These are phyloP conservation scores for Oncopeltus fasciatus DNA, from an alignment of 1,140 invertebrate species.

Conservation along the genomic window DNA sequence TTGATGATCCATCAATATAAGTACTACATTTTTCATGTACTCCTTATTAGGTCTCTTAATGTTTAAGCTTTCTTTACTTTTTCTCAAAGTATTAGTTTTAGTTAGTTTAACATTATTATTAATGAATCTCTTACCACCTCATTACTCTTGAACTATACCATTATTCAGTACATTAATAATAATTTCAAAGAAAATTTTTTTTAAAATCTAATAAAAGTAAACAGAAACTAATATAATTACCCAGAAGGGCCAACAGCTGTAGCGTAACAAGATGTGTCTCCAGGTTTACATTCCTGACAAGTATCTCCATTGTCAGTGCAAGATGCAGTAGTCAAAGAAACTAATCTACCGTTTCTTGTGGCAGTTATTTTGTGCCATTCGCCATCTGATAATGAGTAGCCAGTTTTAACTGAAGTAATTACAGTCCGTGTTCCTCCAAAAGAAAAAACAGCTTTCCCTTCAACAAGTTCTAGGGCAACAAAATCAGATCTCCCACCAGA, in stretches of 20 bases:
- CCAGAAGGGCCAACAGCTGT: constrained; percentile 71
- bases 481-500: constrained; percentile 81
- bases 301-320: constrained; percentile 72
- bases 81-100: too few species aligned
- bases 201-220: too few species aligned
- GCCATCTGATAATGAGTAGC: constrained; percentile 57
- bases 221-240: too few species aligned
- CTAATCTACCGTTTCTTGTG: constrained; percentile 70
- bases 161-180: too few species aligned
- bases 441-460: constrained; percentile 70
- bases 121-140: too few species aligned
- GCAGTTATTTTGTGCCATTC: constrained; percentile 84
- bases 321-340: constrained; percentile 63
- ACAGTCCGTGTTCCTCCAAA: constrained; percentile 76
- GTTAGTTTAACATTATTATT: too few species aligned
- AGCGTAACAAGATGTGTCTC: constrained; percentile 62
- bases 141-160: too few species aligned
- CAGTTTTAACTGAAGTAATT: constrained; percentile 60
- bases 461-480: constrained; percentile 73
- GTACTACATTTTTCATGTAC: too few species aligned
- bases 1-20: too few species aligned
- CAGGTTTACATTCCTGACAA: constrained; percentile 70
- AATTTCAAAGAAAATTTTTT: too few species aligned
- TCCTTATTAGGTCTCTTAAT: too few species aligned
- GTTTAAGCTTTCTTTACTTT: too few species aligned